Evolutionary conservation across 2,888 invertebrate genomes (phyloP).

Genomic region (Harpalus rubripes): DNA sequence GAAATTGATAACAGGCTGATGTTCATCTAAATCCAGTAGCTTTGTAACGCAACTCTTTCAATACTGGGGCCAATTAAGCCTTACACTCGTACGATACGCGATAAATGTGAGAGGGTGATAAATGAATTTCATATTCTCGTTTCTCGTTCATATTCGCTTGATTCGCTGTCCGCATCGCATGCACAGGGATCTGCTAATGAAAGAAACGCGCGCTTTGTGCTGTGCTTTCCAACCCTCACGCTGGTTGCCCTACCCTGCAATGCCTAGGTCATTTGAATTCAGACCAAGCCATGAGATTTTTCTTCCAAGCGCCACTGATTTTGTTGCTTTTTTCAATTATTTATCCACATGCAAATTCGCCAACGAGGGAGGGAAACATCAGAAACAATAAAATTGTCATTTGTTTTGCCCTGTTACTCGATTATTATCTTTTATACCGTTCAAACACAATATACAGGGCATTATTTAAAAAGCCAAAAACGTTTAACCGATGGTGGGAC

Average conservation of each 20-base stretch:
- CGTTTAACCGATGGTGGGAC: too few relatives aligned
- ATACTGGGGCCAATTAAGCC: slow-evolving; percentile 55
- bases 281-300: slow-evolving; percentile 29
- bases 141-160: slow-evolving; percentile 47
- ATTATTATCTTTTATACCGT: not conserved
- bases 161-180: slow-evolving; percentile 43
- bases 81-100: slow-evolving; percentile 37
- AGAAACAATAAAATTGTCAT: not conserved
- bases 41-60: slow-evolving; percentile 64
- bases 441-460: not conserved
- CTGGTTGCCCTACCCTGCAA: too few relatives aligned
- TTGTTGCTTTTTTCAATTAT: slow-evolving; percentile 39
- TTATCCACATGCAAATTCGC: slow-evolving; percentile 21
- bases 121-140: slow-evolving; percentile 61
- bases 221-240: not conserved
- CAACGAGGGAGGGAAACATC: not conserved
- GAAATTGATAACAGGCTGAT: slow-evolving; percentile 56
- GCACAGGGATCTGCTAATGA: slow-evolving; percentile 27
- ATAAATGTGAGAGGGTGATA: slow-evolving; percentile 54
- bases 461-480: not conserved
- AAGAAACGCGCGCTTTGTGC: slow-evolving; percentile 45
- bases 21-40: slow-evolving; percentile 57
- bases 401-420: not conserved
- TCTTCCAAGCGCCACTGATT: slow-evolving; percentile 19
- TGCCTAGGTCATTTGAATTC: slow-evolving; percentile 35